Percentiles rank a stretch among this genome's conserved stretches.
phyloP scores from a whole-genome alignment of 2,888 invertebrate species.

The Neuroscelio doddi region DNA sequence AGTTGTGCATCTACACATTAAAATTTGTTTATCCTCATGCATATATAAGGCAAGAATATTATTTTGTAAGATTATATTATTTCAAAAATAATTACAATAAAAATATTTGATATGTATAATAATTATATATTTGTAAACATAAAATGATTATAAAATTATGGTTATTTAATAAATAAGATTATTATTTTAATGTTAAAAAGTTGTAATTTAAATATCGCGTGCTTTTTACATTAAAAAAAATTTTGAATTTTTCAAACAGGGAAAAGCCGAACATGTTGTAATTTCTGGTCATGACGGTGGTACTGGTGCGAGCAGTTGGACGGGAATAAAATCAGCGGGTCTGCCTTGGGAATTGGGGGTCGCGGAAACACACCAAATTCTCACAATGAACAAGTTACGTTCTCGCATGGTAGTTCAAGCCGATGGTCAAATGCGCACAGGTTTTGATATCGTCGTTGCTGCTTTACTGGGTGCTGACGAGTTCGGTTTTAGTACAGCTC shows the following conservation, averaged over 20 bases:
- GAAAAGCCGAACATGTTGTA: conserved; percentile 98
- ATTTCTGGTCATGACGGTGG: conserved; percentile 99
- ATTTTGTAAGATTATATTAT: no score
- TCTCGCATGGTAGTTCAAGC: conserved; percentile 96
- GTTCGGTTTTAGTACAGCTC: conserved; percentile 98
- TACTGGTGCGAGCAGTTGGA: conserved; percentile 99
- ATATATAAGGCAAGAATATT: no score
- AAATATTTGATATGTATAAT: neutral
- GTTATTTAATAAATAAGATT: no score
- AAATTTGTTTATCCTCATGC: no score
- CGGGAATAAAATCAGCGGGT: conserved; percentile 98
- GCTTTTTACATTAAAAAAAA: no score
- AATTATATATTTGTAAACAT: neutral
- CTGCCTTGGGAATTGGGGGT: conserved; percentile 99
- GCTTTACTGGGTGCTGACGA: conserved; percentile 98
- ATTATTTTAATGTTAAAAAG: neutral
- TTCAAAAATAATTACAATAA: neutral
- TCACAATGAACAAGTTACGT: conserved; percentile 93
- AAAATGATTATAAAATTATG: no score
- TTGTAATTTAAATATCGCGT: conserved; percentile 8
- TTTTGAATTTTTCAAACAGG: conserved; percentile 73
- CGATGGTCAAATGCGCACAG: conserved; percentile 95
- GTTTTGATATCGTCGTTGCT: conserved; percentile 96
- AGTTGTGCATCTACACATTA: no score
- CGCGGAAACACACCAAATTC: conserved; percentile 98